Base-by-base conservation (phyloP, 1,140 invertebrate species). In the Drosophila parvula region DNA sequence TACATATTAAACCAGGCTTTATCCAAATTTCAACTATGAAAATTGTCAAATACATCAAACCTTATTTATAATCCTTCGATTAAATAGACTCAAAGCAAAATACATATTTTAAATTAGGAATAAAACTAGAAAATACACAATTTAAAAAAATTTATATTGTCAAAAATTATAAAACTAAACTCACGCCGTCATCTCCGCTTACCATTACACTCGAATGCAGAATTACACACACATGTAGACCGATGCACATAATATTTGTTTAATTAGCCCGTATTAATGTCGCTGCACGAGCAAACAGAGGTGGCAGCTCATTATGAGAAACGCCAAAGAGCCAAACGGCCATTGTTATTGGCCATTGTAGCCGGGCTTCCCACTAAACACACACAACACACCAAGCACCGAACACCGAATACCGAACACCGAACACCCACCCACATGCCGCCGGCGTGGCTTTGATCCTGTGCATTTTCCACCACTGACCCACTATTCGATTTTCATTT, bases 201-300 rank as follows among this genome's bases (percentile, higher is more conserved):
- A n/a, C 16, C 14, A 62, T 27, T 67, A 51, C 45, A 57, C 11
- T 22, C 7, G 8, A 32, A 14, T n/a, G n/a, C n/a, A n/a, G n/a
- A n/a, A n/a, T n/a, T n/a, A n/a, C n/a, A n/a, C 18, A 22, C 47
- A 34, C 12, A 12, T 47, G 45, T 44, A 48, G 41, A n/a, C 41
- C 32, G 36, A 58, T 47, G 18, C 57, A 51, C 64, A 60, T 45
- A 71, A 78, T 89, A 75, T 88, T 88, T 88, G 84, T 89, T 88
- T 88, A 88, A 88, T 88, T 88, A 88, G 84, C 84, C 51, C 83
- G 74, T 81, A 88, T 88, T 89, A 88, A 89, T 88, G 84, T 50
- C 74, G 78, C 69, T 73, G 70, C 67, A 78, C 82, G 74, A 73
- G 84, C 74, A 89, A 83, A 88, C 65, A 88, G 71, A 88, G 80